Conservation (phyloP, 2,113 vertebrate species). For the Rousettus leschenaultii region DNA sequence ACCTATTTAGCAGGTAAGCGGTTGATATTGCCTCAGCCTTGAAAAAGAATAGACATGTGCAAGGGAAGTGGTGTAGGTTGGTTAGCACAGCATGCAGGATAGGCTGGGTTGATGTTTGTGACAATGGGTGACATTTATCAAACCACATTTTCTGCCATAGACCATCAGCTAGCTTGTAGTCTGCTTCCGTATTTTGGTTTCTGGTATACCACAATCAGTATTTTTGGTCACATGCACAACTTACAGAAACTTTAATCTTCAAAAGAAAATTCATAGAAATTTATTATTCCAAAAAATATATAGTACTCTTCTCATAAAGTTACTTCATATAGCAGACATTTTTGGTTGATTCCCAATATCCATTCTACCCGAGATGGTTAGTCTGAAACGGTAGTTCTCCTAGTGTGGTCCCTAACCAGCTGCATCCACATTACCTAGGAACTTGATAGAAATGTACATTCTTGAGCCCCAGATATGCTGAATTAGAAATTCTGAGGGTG, state of each 20-base stretch:
- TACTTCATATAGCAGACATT: background rate
- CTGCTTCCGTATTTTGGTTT: slow-evolving; percentile 29
- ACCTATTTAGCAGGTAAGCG: background rate
- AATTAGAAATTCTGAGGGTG: background rate
- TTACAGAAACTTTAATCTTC: slow-evolving; percentile 14
- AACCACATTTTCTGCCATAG: slow-evolving; percentile 46
- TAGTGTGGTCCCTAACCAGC: background rate
- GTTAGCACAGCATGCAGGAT: background rate
- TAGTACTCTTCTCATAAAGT: background rate
- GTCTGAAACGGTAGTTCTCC: background rate
- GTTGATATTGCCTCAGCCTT: background rate
- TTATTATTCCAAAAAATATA: background rate
- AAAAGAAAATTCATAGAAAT: slow-evolving; percentile 32
- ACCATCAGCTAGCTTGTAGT: slow-evolving; percentile 4
- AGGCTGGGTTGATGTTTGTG: slow-evolving; percentile 48
- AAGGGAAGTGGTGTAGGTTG: background rate
- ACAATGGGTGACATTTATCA: slow-evolving; percentile 42
- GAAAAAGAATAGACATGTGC: background rate
- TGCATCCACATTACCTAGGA: background rate
- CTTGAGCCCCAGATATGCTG: background rate
- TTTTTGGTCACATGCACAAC: background rate
- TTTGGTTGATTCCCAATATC: background rate
- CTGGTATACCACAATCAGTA: background rate
- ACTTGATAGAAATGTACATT: background rate
- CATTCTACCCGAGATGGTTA: background rate